phyloP scores from a whole-genome alignment of 2,888 invertebrate species.

The Embidobia sp. region DNA sequence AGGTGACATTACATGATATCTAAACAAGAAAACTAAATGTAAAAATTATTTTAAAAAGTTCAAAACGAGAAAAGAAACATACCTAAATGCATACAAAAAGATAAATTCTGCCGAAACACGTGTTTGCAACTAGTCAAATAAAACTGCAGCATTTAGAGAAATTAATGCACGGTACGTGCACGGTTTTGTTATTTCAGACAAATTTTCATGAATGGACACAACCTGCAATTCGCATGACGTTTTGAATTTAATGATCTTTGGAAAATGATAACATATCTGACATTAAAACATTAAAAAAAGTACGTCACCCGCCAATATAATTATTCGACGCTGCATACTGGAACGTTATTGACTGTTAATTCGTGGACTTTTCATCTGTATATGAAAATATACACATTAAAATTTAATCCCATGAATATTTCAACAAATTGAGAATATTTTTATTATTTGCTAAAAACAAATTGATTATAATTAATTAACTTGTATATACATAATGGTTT shows the following conservation, averaged over 20 bases:
- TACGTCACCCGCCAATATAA: not conserved
- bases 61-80: not conserved
- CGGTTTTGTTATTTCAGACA: slow-evolving; percentile 45
- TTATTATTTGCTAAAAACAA: not conserved
- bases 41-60: not conserved
- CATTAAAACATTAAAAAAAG: slow-evolving; percentile 11
- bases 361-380: no score
- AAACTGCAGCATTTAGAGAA: slow-evolving; percentile 9
- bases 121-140: slow-evolving; percentile 17
- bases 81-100: slow-evolving; percentile 3
- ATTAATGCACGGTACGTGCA: slow-evolving; percentile 35
- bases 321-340: slow-evolving; percentile 2
- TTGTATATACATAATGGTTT: not conserved
- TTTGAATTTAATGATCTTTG: slow-evolving; percentile 20
- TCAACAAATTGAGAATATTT: not conserved
- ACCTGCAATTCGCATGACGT: slow-evolving; percentile 1
- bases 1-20: no score
- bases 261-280: not conserved
- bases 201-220: slow-evolving; percentile 42
- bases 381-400: no score
- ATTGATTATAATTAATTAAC: slow-evolving; percentile 7
- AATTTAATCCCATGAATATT: slow-evolving; percentile 29
- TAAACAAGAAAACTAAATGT: not conserved
- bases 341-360: slow-evolving; percentile 7
- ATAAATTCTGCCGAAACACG: slow-evolving; percentile 15